A percentile compares a stretch with the other conserved stretches of the same genome.
Conservation (phyloP, 2,113 vertebrate genomes). For the Crypturellus undulatus region DNA sequence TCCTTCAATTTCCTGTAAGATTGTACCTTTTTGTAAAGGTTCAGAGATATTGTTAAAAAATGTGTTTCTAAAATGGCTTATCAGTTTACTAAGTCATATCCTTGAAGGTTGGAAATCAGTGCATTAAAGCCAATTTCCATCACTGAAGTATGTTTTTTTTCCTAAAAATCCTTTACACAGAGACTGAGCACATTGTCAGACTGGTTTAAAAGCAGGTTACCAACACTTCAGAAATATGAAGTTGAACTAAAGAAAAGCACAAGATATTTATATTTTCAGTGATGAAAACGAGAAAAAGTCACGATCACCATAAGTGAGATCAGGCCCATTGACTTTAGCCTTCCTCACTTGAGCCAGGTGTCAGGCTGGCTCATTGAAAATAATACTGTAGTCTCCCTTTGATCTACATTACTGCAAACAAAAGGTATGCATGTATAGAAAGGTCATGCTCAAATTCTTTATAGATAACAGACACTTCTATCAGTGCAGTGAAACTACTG, state of each 20-base stretch:
- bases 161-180: neutral
- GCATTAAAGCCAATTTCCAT: neutral
- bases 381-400: neutral
- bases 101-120: neutral
- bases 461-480: neutral
- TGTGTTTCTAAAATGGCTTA: neutral
- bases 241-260: neutral
- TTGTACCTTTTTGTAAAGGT: neutral
- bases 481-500: neutral
- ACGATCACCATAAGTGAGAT: neutral
- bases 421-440: neutral
- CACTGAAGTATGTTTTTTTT: neutral
- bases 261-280: neutral
- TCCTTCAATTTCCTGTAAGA: neutral
- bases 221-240: neutral
- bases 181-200: neutral
- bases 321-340: neutral
- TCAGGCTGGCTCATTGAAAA: neutral
- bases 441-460: neutral
- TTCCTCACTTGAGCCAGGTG: neutral
- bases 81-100: neutral
- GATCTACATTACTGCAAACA: neutral
- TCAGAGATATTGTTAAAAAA: neutral
- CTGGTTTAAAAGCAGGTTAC: neutral
- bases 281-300: constrained; percentile 10